Percentiles rank a stretch among this genome's conserved stretches.
phyloP scores from a whole-genome alignment of 2,113 vertebrate species.

The Macrotis lagotis region DNA sequence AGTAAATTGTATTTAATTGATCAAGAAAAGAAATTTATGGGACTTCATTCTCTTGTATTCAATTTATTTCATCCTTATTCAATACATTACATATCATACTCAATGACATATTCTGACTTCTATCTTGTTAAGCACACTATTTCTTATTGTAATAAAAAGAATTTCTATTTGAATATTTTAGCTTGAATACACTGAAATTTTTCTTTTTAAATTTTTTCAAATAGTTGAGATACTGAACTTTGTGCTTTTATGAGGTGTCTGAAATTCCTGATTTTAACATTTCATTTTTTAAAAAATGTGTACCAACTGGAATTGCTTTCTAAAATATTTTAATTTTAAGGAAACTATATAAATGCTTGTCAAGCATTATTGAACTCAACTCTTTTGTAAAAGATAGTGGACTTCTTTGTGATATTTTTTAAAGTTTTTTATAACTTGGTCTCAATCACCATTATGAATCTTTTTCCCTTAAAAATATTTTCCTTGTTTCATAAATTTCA shows the following conservation, averaged over 20 bases:
- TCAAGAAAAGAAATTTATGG: background rate
- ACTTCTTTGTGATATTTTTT: conserved; percentile 42
- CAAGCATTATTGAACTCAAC: conserved; percentile 25
- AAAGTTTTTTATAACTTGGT: conserved; percentile 1
- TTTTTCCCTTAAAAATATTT: conserved; percentile 15
- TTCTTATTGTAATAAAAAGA: background rate
- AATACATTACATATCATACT: background rate
- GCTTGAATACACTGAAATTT: background rate
- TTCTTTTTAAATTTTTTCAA: background rate
- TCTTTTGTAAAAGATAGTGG: conserved; percentile 1
- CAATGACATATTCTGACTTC: background rate
- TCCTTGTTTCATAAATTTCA: conserved; percentile 10
- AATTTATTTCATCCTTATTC: background rate
- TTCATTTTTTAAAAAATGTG: background rate
- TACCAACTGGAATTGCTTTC: background rate
- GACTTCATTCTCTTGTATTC: background rate
- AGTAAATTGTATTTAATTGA: background rate
- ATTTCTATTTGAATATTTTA: background rate
- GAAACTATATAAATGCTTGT: background rate
- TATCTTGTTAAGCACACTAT: background rate
- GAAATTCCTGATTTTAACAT: background rate
- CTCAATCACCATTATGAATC: background rate
- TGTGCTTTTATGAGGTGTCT: background rate
- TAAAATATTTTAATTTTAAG: conserved; percentile 2
- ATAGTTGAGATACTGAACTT: background rate